A percentile compares a stretch with the other conserved stretches of the same genome.
Conservation (phyloP, 1,140 invertebrate species). For the Argopecten irradians region DNA sequence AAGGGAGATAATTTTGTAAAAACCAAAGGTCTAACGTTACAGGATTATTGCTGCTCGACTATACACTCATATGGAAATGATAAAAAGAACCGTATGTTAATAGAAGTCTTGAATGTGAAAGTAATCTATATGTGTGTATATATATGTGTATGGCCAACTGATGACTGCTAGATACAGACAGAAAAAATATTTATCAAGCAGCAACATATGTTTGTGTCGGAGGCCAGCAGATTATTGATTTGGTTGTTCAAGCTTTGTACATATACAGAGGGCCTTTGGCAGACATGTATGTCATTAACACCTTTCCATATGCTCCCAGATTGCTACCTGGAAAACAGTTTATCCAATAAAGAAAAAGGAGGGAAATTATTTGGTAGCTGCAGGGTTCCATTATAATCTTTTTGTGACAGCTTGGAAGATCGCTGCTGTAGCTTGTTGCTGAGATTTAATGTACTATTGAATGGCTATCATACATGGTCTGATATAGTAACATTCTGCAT, state of each 20-base stretch:
- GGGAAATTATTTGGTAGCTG: not conserved
- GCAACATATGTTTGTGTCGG: not conserved
- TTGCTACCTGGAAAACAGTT: not conserved
- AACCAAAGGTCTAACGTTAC: not conserved
- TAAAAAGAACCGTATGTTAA: not conserved
- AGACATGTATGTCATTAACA: constrained; percentile 6
- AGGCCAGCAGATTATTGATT: constrained; percentile 16
- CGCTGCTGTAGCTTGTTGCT: not conserved
- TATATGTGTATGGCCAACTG: not conserved
- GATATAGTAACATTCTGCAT: not conserved
- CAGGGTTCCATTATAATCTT: constrained; percentile 5
- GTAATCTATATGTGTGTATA: not conserved
- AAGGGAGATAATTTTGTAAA: not conserved
- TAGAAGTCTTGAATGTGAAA: not conserved
- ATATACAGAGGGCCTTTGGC: not conserved
- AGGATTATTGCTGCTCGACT: not conserved
- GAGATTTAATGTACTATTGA: not conserved
- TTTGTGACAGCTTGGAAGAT: not conserved
- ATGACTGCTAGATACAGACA: not conserved
- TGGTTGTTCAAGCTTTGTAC: constrained; percentile 4
- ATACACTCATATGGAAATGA: not conserved
- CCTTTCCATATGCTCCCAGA: not conserved
- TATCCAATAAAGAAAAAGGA: not conserved
- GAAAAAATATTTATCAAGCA: not conserved
- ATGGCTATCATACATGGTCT: not conserved